These are phyloP conservation scores for Nephrotoma guestfalica DNA, from an alignment of 2,888 invertebrate species.

Conservation along the genomic window DNA sequence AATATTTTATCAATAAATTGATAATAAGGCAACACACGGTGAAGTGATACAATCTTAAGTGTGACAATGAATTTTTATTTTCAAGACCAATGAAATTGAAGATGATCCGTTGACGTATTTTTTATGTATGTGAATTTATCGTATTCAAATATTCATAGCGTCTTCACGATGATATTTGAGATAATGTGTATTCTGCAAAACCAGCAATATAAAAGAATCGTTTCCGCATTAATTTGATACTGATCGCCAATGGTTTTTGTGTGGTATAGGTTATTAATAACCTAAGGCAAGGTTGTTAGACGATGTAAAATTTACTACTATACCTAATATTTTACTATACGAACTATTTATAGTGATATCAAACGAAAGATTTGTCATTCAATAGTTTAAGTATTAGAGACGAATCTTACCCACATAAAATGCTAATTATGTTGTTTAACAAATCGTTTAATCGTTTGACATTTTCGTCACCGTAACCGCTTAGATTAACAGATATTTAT, in stretches of 20 bases:
- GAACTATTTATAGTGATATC: neutral
- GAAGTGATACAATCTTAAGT: neutral
- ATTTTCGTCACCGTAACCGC: neutral
- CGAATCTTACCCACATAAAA: neutral
- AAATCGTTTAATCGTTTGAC: neutral
- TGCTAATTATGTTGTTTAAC: neutral
- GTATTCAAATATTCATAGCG: neutral
- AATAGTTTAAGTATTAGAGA: neutral
- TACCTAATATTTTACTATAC: too few species aligned
- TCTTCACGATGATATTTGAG: neutral
- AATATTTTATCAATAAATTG: neutral
- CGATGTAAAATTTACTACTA: neutral
- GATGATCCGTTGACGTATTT: neutral
- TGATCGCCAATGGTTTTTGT: neutral
- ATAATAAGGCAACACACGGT: neutral
- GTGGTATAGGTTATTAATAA: neutral
- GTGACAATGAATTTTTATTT: neutral
- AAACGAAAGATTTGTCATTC: neutral
- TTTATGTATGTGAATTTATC: too few species aligned
- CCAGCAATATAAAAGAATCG: neutral
- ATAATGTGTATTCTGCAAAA: neutral
- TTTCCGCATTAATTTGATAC: neutral
- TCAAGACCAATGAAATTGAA: neutral
- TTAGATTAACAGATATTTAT: neutral
- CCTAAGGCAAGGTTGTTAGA: neutral